Evolutionary conservation across 2,113 vertebrate genomes (phyloP), one percentile per base, ranked within the genome.

Genomic region (Mesoclemmys tuberculata): DNA sequence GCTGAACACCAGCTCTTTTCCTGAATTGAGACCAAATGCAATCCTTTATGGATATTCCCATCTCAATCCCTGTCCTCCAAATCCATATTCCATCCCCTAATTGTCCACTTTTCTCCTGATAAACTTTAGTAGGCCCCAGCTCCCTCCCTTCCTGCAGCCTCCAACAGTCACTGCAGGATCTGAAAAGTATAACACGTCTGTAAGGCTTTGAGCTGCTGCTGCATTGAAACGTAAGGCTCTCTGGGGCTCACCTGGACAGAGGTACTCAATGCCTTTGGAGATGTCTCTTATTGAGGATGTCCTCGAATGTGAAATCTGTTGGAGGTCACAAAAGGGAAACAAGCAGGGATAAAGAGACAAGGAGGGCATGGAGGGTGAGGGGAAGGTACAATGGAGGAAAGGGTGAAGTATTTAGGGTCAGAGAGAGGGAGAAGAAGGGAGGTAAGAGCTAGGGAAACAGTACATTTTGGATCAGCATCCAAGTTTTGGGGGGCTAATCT

Each of bases 201-300:
- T 10, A 0, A 1, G 48, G n/a, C 46, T 7, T 3, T 0, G 0
- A 46, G 31, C 26, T 77, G 22, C 13, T 1, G 0, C 31, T 46
- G 58, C 27, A 6, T 1, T 0, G 82, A 89, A 81, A 87, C 26
- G 19, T 27, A 0, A 0, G 77, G 10, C 48, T 85, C 21, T 85
- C 80, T 54, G 31, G 54, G 61, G 68, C 1, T 0, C 56, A 71
- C 84, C 84, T 49, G 56, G 14, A 49, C 13, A 84, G 71, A 52
- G 4, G 10, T 44, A 31, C 1, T 4, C 21, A 75, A 14, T 35
- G 0, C 2, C 82, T 90, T 54, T 75, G 75, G 82, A 56, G 22
- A 8, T 44, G 2, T 4, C 22, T 52, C 14, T 52, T n/a, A 68
- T 35, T 68, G 61, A 31, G 31, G 61, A 61, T 61, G 58, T 61